These are phyloP conservation scores for Alethe diademata DNA, from an alignment of 2,113 vertebrate species.

Conservation along the genomic window DNA sequence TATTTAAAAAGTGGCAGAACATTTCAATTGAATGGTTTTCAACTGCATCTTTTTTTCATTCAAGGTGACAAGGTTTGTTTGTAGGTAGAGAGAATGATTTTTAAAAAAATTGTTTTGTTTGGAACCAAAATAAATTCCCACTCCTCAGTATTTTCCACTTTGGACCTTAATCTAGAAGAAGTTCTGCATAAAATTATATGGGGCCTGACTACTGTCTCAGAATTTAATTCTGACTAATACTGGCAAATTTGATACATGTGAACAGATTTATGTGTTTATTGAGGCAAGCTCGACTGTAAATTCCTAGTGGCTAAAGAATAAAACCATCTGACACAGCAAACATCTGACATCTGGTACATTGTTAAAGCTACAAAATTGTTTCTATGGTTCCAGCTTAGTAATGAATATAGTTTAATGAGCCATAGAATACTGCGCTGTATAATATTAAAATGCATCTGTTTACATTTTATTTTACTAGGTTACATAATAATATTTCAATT, in stretches of 20 bases:
- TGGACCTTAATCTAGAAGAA: neutral
- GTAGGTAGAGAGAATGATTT: neutral
- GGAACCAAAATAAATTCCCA: neutral
- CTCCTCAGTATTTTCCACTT: neutral
- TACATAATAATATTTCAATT: constrained; percentile 47
- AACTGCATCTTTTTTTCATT: neutral
- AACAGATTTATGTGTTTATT: neutral
- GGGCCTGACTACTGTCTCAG: neutral
- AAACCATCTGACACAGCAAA: constrained; percentile 30
- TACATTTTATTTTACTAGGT: constrained; percentile 50
- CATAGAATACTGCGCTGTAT: constrained; percentile 33
- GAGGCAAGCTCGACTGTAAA: neutral
- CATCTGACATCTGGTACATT: constrained; percentile 53
- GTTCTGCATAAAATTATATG: neutral
- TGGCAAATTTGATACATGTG: neutral
- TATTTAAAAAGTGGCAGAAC: neutral
- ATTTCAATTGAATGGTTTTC: neutral
- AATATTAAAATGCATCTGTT: constrained; percentile 64
- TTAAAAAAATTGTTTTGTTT: neutral
- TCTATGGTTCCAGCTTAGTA: constrained; percentile 31
- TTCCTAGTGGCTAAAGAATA: constrained; percentile 35
- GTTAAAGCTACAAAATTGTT: constrained; percentile 41
- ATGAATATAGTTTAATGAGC: constrained; percentile 65
- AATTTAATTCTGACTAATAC: neutral
- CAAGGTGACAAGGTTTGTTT: neutral